phyloP scores from a whole-genome alignment of 2,888 invertebrate species.

The Phrixothrix hirtus region DNA sequence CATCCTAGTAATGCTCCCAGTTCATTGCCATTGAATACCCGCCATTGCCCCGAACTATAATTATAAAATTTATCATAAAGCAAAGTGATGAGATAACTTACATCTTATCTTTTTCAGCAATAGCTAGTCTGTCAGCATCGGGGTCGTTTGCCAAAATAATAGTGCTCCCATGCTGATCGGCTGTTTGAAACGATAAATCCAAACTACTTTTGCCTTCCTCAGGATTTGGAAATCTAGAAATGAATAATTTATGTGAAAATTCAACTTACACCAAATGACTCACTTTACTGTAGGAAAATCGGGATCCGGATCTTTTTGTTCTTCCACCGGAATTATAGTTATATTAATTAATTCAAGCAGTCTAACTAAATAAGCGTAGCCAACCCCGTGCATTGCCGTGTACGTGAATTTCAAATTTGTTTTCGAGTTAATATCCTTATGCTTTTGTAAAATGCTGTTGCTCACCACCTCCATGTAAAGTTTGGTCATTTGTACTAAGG shows the following conservation, averaged over 20 bases:
- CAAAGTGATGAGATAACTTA: too few species aligned
- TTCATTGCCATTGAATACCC: conserved; percentile 93
- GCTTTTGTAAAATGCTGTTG: conserved; percentile 59
- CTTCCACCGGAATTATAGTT: conserved; percentile 67
- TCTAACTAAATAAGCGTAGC: conserved; percentile 73
- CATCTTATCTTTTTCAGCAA: conserved; percentile 80
- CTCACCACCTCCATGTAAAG: conserved; percentile 69
- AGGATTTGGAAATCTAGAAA: conserved; percentile 85
- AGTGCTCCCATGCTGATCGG: conserved; percentile 67
- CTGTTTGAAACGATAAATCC: conserved; percentile 71
- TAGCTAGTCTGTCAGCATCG: conserved; percentile 94
- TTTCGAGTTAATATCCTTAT: conserved; percentile 61
- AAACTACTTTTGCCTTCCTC: conserved; percentile 82
- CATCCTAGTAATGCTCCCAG: conserved; percentile 91
- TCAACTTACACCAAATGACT: too few species aligned
- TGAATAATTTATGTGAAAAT: too few species aligned
- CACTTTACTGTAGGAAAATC: conserved; percentile 92
- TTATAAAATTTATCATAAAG: too few species aligned
- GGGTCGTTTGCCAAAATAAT: conserved; percentile 97
- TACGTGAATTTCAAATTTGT: conserved; percentile 75
- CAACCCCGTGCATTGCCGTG: conserved; percentile 98
- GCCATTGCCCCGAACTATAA: conserved; percentile 71
- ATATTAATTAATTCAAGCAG: conserved; percentile 78
- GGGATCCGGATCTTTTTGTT: conserved; percentile 89
- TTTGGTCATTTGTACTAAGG: conserved; percentile 67